Percentiles rank a stretch among this genome's conserved stretches.
Conservation (phyloP, 2,888 invertebrate species). For the Torymus aiolomorphi region DNA sequence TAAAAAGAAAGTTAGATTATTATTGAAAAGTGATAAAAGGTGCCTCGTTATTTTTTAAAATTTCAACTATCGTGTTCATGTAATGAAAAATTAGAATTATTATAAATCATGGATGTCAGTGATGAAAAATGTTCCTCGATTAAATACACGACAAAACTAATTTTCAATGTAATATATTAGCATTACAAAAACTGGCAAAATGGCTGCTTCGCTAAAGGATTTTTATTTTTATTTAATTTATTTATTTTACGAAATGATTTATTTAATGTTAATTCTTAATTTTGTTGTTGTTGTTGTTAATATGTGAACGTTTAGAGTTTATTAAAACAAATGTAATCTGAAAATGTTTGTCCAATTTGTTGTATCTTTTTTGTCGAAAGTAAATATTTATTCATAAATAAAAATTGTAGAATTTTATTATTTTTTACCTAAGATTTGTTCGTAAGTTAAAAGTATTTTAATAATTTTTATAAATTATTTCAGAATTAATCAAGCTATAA, state of each 20-base stretch:
- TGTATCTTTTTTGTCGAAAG: background rate
- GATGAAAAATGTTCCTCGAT: slow-evolving; percentile 35
- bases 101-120: slow-evolving; percentile 30
- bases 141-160: slow-evolving; percentile 8
- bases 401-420: background rate
- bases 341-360: background rate
- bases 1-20: slow-evolving; percentile 5
- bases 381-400: slow-evolving; percentile 17
- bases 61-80: slow-evolving; percentile 5
- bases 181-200: slow-evolving; percentile 5
- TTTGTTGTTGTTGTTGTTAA: slow-evolving; percentile 31
- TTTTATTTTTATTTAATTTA: slow-evolving; percentile 13
- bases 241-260: slow-evolving; percentile 12
- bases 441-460: too few relatives aligned
- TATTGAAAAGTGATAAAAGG: slow-evolving; percentile 23
- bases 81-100: slow-evolving; percentile 1
- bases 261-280: slow-evolving; percentile 18
- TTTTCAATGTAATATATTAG: slow-evolving; percentile 17
- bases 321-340: slow-evolving; percentile 13
- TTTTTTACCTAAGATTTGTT: background rate
- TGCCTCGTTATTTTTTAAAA: slow-evolving; percentile 37
- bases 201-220: background rate
- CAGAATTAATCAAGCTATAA: too few relatives aligned
- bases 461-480: too few relatives aligned
- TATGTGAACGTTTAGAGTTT: slow-evolving; percentile 44